Evolutionary conservation across 2,797 vertebrate genomes (phyloP).

Genomic region (Pristis pectinata): DNA sequence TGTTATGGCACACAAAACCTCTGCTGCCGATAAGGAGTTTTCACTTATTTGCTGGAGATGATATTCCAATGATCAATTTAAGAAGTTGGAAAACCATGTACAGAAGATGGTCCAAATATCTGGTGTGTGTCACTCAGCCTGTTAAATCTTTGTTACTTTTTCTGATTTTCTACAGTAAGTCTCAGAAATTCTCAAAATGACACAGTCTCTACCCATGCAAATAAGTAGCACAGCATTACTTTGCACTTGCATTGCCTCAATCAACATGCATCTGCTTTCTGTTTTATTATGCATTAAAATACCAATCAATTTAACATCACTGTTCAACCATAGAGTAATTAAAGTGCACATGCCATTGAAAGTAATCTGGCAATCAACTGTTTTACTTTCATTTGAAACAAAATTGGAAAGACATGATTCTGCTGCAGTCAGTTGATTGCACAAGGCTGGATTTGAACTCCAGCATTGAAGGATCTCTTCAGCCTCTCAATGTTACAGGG

Average conservation of each 20-base stretch:
- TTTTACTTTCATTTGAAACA: slow-evolving; percentile 7
- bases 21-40: too few relatives aligned
- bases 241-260: neutral
- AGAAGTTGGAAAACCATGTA: too few relatives aligned
- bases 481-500: neutral
- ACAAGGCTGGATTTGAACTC: neutral
- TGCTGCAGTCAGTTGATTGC: neutral
- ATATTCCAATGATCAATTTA: too few relatives aligned
- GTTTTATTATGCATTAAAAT: slow-evolving; percentile 37
- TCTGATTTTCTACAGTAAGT: too few relatives aligned
- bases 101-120: too few relatives aligned
- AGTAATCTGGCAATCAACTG: slow-evolving; percentile 25
- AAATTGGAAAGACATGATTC: neutral
- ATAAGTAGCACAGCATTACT: neutral
- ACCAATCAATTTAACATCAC: slow-evolving; percentile 25
- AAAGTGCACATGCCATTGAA: slow-evolving; percentile 32
- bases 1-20: too few relatives aligned
- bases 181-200: neutral
- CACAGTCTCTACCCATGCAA: neutral
- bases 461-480: neutral
- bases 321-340: slow-evolving; percentile 28
- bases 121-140: too few relatives aligned
- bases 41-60: too few relatives aligned
- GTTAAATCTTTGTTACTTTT: too few relatives aligned
- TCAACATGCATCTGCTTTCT: neutral